Percentiles rank a stretch among this genome's conserved stretches.
phyloP scores from a whole-genome alignment of 2,888 invertebrate genomes.

The Melipona bicolor region DNA sequence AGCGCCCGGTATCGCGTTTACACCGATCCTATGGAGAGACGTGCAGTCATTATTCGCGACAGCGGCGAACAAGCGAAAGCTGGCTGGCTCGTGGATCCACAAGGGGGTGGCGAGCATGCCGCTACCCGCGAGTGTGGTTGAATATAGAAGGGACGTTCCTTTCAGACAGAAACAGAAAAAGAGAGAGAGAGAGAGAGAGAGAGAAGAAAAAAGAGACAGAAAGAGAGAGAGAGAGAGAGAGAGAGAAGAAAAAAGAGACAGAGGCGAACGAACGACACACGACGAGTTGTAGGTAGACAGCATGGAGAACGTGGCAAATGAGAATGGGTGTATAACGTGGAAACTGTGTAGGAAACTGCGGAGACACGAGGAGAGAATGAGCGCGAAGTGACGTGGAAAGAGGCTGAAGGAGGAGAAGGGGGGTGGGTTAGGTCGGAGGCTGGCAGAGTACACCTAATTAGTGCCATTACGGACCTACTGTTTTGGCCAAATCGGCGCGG shows the following conservation, averaged over 20 bases:
- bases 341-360: slow-evolving; percentile 32
- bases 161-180: not conserved
- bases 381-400: slow-evolving; percentile 30
- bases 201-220: not conserved
- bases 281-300: slow-evolving; percentile 39
- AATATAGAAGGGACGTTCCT: slow-evolving; percentile 25
- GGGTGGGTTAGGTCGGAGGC: slow-evolving; percentile 32
- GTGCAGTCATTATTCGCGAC: slow-evolving; percentile 46
- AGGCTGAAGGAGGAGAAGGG: slow-evolving; percentile 1
- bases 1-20: slow-evolving; percentile 2
- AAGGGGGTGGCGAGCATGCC: not conserved
- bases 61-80: slow-evolving; percentile 17
- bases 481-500: slow-evolving; percentile 77
- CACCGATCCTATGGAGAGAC: slow-evolving; percentile 19
- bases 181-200: too few species aligned
- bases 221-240: not conserved
- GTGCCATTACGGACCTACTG: slow-evolving; percentile 76
- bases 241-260: not conserved
- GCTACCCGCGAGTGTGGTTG: not conserved
- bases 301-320: slow-evolving; percentile 47
- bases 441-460: slow-evolving; percentile 78
- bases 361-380: slow-evolving; percentile 43
- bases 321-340: slow-evolving; percentile 53
- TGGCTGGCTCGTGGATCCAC: not conserved
- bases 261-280: slow-evolving; percentile 36